Base-by-base conservation (phyloP, 2,888 invertebrate genomes). In the Chrysomela aeneicollis region DNA sequence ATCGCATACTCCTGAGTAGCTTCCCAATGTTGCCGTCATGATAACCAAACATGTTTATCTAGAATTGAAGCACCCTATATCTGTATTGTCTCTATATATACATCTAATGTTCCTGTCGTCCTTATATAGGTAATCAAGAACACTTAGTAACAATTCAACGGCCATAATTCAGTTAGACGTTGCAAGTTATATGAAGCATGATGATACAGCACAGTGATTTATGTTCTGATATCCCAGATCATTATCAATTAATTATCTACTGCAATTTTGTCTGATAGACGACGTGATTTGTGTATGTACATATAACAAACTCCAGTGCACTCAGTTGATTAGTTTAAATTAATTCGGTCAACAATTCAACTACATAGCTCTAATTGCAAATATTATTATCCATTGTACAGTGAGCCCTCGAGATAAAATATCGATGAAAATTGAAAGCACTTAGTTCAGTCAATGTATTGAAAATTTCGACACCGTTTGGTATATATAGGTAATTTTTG, bases 211-310 rank as follows among this genome's bases (percentile, higher is more conserved):
- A 21, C 32, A 22, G 37, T 57, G 57, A 57, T 47, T 47, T 57
- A 57, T 46, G 46, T 5, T 9, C 47, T 57, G 57, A 57, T 57
- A 57, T 57, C 21, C 57, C 17, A 57, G 57, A 57, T 57, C 57
- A 57, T 57, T 57, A 57, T 57, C 57, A 57, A 46, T 57, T 46
- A 57, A 57, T 57, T 57, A 57, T 46, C 46, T 57, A 10, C 21
- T 46, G 47, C 57, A 57, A 57, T 57, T 57, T 57, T 47, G 26
- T 26, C 30, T 57, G 57, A 57, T 57, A 46, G 18, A 57, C 42
- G 57, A 57, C 57, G 57, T 46, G 26, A 46, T 57, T 57, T 57
- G 47, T 46, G 47, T 26, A 12, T n/a, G n/a, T n/a, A n/a, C n/a
- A n/a, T n/a, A n/a, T 21, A 47, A 57, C 57, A 46, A 57, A 57